phyloP scores from a whole-genome alignment of 2,797 vertebrate species.

The Spatula clypeata region DNA sequence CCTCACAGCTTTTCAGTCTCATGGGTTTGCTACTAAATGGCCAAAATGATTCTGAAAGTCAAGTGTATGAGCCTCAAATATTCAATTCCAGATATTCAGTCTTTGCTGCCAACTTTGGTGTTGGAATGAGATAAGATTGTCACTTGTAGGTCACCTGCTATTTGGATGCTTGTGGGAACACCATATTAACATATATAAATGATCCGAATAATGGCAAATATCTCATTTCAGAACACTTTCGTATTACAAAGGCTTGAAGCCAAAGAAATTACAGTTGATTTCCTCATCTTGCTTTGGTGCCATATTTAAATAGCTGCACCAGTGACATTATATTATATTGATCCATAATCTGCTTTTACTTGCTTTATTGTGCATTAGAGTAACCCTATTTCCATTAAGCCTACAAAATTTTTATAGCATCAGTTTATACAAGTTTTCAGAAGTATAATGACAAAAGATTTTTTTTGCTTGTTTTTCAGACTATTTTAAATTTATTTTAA shows the following conservation, averaged over 20 bases:
- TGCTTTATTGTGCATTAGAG: background rate
- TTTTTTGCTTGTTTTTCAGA: background rate
- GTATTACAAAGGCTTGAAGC: background rate
- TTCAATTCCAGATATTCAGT: background rate
- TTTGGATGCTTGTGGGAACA: constrained; percentile 10
- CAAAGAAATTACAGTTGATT: background rate
- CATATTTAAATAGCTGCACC: background rate
- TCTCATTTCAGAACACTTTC: background rate
- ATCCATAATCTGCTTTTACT: background rate
- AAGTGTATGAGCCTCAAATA: background rate
- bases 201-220: constrained; percentile 20
- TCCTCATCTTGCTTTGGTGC: background rate
- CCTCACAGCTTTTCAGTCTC: background rate
- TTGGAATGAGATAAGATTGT: background rate
- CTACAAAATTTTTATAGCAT: background rate
- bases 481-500: background rate
- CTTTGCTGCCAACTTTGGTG: constrained; percentile 4
- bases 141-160: background rate
- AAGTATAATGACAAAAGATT: background rate
- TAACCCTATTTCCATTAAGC: background rate
- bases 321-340: background rate
- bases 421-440: background rate
- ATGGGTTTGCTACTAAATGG: background rate
- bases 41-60: constrained; percentile 2
- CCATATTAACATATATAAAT: background rate